Conservation (phyloP, 2,797 vertebrate genomes). For the Pangasius djambal region DNA sequence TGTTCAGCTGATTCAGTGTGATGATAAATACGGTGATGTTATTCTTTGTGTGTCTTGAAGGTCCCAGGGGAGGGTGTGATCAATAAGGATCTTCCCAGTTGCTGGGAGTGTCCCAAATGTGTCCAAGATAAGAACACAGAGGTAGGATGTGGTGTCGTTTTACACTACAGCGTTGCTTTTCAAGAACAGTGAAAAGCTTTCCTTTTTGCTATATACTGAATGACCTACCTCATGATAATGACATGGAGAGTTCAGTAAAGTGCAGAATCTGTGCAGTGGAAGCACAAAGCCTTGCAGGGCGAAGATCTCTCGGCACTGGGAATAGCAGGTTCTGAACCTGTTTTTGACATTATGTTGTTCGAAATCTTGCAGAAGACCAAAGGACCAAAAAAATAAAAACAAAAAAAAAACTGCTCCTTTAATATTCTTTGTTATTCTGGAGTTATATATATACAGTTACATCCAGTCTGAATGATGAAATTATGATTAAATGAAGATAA, state of each 20-base stretch:
- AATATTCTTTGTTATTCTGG: neutral
- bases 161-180: neutral
- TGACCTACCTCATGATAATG: neutral
- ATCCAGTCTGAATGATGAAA: too few relatives aligned
- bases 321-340: neutral
- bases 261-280: neutral
- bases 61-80: slow-evolving; percentile 90
- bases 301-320: neutral
- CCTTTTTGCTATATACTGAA: neutral
- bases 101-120: slow-evolving; percentile 98
- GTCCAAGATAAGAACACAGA: slow-evolving; percentile 83
- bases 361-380: neutral
- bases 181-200: neutral
- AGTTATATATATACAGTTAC: neutral
- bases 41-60: slow-evolving; percentile 66
- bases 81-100: slow-evolving; percentile 93
- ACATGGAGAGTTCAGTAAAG: neutral
- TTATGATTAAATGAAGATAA: too few relatives aligned
- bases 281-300: neutral
- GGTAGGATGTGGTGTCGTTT: slow-evolving; percentile 69
- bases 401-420: too few relatives aligned
- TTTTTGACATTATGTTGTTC: neutral
- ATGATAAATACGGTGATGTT: neutral
- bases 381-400: neutral
- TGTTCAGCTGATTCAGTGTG: slow-evolving; percentile 1